Evolutionary conservation across 2,888 invertebrate genomes (phyloP).

Genomic region (Xylophagus ater): DNA sequence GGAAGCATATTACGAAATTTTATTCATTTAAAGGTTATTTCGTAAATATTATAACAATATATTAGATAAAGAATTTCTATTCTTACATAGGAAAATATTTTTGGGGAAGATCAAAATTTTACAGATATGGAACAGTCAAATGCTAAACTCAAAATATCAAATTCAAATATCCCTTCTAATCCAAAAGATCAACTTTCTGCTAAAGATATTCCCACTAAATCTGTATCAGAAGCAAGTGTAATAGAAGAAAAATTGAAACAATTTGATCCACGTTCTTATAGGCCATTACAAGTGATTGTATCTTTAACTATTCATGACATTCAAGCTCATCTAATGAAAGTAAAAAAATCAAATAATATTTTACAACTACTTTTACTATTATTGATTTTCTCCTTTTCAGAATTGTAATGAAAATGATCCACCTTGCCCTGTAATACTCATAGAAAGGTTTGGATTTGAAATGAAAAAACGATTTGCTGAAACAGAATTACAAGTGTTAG

Average conservation of each 20-base stretch:
- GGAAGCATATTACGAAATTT: constrained; percentile 85
- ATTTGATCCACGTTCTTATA: constrained; percentile 78
- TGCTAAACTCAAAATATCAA: constrained; percentile 37
- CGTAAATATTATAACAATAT: background rate
- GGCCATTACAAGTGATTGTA: constrained; percentile 84
- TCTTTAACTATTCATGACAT: constrained; percentile 91
- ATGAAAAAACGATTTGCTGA: constrained; percentile 90
- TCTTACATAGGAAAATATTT: constrained; percentile 72
- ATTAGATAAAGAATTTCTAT: background rate
- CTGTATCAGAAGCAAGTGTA: constrained; percentile 34
- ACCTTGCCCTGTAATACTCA: constrained; percentile 77
- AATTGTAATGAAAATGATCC: constrained; percentile 85
- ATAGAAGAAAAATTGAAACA: constrained; percentile 52
- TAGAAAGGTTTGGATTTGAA: constrained; percentile 92
- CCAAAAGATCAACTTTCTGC: constrained; percentile 31
- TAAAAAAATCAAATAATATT: constrained; percentile 31
- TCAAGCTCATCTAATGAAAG: constrained; percentile 68
- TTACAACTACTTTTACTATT: background rate
- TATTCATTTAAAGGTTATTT: constrained; percentile 66
- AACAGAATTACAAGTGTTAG: constrained; percentile 77
- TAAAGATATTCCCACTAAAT: constrained; percentile 35
- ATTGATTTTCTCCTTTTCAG: constrained; percentile 30
- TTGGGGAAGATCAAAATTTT: constrained; percentile 91
- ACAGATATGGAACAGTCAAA: constrained; percentile 75
- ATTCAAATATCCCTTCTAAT: constrained; percentile 39